These are phyloP conservation scores for Enteromius anoplus DNA, from an alignment of 2,797 vertebrate genomes.

Conservation along the genomic window DNA sequence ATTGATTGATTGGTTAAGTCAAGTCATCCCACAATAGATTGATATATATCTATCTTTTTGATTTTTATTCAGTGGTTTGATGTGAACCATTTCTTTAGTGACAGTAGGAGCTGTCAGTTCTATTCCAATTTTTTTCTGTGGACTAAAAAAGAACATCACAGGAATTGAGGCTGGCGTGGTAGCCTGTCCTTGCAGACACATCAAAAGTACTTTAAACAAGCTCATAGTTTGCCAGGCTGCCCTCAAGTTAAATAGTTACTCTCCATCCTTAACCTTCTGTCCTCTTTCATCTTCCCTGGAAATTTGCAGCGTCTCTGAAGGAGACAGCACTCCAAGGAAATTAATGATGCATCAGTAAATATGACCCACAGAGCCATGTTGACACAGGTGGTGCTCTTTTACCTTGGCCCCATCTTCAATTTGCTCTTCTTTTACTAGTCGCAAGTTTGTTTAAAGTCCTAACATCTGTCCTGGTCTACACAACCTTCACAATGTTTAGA, in stretches of 20 bases:
- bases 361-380: constrained; percentile 50
- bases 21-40: not conserved
- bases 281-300: constrained; percentile 59
- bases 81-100: not conserved
- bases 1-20: not conserved
- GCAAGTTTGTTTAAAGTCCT: constrained; percentile 51
- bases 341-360: constrained; percentile 55
- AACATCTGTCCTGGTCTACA: constrained; percentile 31
- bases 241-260: constrained; percentile 56
- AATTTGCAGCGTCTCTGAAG: constrained; percentile 46
- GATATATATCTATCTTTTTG: not conserved
- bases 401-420: constrained; percentile 40
- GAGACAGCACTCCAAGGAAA: constrained; percentile 44
- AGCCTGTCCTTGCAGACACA: constrained; percentile 29
- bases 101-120: constrained; percentile 9
- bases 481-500: constrained; percentile 39
- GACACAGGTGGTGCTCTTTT: constrained; percentile 60
- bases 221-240: constrained; percentile 50
- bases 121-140: constrained; percentile 11
- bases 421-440: constrained; percentile 53
- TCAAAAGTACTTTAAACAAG: constrained; percentile 47
- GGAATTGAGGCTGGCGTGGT: constrained; percentile 24
- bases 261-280: constrained; percentile 49
- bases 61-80: not conserved
- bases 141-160: constrained; percentile 22